Conservation (phyloP, 2,113 vertebrate species). For the Pseudopodoces humilis region DNA sequence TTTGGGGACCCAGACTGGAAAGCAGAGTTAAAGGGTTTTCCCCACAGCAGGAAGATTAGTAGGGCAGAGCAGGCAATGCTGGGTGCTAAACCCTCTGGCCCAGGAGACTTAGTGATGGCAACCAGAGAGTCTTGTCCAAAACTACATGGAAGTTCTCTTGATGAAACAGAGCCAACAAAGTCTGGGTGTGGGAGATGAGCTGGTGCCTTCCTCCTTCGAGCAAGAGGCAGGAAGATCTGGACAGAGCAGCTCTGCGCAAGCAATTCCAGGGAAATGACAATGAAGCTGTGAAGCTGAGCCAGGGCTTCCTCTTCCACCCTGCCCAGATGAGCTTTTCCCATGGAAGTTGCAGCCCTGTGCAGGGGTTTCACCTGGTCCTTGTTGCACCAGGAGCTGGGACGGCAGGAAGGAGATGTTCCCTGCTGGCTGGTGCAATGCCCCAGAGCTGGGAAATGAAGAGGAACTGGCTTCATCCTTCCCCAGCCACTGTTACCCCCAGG, state of each 20-base stretch:
- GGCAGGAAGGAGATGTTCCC: background rate
- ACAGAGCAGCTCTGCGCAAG: background rate
- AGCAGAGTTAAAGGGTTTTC: background rate
- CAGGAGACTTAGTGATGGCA: background rate
- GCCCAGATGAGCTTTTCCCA: background rate
- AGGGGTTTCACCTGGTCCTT: background rate
- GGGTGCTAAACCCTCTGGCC: background rate
- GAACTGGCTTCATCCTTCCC: background rate
- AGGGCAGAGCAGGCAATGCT: background rate
- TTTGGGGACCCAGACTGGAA: background rate
- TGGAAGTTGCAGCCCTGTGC: background rate
- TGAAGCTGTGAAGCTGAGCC: background rate
- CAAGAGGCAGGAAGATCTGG: background rate
- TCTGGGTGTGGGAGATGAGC: background rate
- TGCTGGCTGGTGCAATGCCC: background rate
- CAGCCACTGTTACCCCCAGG: background rate
- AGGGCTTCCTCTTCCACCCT: background rate
- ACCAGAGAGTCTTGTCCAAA: background rate
- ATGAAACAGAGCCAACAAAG: background rate
- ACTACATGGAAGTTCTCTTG: background rate
- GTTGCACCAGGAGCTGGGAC: background rate
- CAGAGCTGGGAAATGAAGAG: background rate
- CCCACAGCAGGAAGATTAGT: accelerated
- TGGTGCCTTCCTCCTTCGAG: background rate
- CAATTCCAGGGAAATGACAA: background rate